Conservation (phyloP, 2,113 vertebrate genomes). For the Myxocyprinus asiaticus region DNA sequence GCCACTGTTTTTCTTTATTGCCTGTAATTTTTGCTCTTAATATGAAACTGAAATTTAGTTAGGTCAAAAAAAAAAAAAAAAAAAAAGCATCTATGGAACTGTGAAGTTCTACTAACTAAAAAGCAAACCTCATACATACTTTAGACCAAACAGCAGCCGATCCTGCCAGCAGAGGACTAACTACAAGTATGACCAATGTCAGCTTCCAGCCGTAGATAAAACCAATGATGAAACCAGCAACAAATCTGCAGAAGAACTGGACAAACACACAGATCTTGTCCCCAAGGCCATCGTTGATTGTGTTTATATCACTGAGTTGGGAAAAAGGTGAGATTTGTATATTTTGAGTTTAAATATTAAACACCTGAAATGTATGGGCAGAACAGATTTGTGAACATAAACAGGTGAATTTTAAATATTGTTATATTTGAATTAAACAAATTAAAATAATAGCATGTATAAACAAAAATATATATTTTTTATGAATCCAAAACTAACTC, state of each 20-base stretch:
- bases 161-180: constrained; percentile 72
- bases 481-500: too few species aligned
- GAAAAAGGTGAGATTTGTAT: neutral
- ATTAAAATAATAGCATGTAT: too few species aligned
- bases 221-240: constrained; percentile 72
- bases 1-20: too few species aligned
- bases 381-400: too few species aligned
- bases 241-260: constrained; percentile 69
- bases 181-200: constrained; percentile 74
- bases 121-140: constrained; percentile 61
- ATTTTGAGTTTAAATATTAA: neutral
- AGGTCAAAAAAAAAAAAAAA: too few species aligned
- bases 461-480: too few species aligned
- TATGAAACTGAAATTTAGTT: too few species aligned
- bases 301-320: constrained; percentile 76
- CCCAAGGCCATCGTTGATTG: constrained; percentile 73
- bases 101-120: neutral
- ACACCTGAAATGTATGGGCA: neutral
- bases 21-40: too few species aligned
- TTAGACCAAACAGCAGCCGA: constrained; percentile 70
- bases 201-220: constrained; percentile 78
- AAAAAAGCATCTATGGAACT: too few species aligned
- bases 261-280: constrained; percentile 75
- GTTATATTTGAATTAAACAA: too few species aligned
- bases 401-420: too few species aligned